These are phyloP conservation scores for Rhabdophis nuchalis DNA, from an alignment of 2,797 vertebrate genomes.

Conservation along the genomic window DNA sequence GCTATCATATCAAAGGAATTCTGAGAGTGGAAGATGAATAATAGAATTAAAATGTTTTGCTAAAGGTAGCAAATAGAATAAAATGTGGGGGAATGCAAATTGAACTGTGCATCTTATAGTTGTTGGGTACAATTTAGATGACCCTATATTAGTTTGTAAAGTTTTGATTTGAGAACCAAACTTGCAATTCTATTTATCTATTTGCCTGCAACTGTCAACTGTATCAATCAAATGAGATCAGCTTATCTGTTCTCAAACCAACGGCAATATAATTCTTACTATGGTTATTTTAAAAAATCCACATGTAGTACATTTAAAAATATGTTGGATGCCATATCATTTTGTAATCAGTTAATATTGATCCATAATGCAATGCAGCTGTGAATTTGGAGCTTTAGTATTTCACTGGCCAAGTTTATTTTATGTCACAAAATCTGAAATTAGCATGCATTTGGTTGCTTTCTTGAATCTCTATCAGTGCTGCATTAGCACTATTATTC, in stretches of 20 bases:
- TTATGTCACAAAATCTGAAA: slow-evolving; percentile 8
- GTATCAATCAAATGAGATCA: background rate
- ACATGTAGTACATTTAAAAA: slow-evolving; percentile 2
- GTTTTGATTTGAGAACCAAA: background rate
- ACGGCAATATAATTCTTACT: background rate
- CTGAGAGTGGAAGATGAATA: background rate
- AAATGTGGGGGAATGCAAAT: background rate
- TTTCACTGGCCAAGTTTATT: slow-evolving; percentile 11
- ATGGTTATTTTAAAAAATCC: background rate
- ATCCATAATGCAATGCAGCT: slow-evolving; percentile 24
- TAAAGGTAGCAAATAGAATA: background rate
- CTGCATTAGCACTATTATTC: background rate
- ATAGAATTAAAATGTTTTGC: background rate
- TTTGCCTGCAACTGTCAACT: background rate
- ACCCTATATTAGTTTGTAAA: background rate
- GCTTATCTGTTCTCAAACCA: background rate
- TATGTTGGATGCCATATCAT: slow-evolving; percentile 10
- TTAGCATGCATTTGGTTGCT: background rate
- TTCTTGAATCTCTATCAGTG: background rate
- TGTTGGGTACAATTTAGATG: background rate
- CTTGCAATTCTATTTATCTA: background rate
- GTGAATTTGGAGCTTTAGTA: slow-evolving; percentile 17
- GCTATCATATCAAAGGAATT: background rate
- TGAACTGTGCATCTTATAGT: background rate
- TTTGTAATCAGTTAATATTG: slow-evolving; percentile 19